Evolutionary conservation across 2,797 vertebrate species (phyloP).

Genomic region (Antrozous pallidus): DNA sequence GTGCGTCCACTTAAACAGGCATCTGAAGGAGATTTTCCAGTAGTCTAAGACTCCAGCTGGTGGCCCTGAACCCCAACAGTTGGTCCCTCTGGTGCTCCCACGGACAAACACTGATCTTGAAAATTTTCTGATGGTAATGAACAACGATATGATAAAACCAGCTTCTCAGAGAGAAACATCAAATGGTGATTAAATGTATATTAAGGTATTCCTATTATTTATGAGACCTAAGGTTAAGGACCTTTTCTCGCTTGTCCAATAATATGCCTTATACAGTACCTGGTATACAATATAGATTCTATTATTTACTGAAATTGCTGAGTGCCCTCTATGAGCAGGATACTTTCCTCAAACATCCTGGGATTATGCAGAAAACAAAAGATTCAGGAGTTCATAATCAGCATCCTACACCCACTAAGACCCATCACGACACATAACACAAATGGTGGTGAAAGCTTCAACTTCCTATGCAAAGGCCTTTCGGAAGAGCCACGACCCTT

Average conservation of each 20-base stretch:
- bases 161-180: constrained; percentile 12
- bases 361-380: not conserved
- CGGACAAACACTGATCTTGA: not conserved
- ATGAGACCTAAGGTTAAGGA: not conserved
- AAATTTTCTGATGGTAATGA: constrained; percentile 40
- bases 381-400: not conserved
- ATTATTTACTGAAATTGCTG: not conserved
- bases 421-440: not conserved
- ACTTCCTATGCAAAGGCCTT: not conserved
- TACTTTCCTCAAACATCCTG: not conserved
- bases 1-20: constrained; percentile 25
- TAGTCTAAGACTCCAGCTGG: not conserved
- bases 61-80: not conserved
- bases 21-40: constrained; percentile 30
- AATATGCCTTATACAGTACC: not conserved
- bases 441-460: not conserved
- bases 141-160: not conserved
- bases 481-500: not conserved
- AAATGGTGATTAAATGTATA: not conserved
- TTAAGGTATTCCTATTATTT: not conserved
- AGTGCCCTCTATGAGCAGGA: not conserved
- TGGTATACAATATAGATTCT: not conserved
- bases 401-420: not conserved
- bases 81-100: not conserved
- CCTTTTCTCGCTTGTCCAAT: not conserved